phyloP scores from a whole-genome alignment of 2,113 vertebrate genomes.

The Leptosomus discolor region DNA sequence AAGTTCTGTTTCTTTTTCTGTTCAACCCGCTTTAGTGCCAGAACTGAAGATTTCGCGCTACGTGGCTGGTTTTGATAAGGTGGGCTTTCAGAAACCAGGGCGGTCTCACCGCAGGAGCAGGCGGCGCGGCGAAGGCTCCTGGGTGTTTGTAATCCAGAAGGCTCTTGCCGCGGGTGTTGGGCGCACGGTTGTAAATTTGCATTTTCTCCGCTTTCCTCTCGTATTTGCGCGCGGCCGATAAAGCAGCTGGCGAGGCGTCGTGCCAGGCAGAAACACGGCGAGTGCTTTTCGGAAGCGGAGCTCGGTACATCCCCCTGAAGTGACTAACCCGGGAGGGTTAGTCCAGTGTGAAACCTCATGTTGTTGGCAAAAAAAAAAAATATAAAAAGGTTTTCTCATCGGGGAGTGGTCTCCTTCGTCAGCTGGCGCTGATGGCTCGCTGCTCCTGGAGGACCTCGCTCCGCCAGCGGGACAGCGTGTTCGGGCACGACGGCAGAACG shows the following conservation, averaged over 20 bases:
- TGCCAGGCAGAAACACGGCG: background rate
- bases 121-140: background rate
- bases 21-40: background rate
- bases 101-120: background rate
- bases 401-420: background rate
- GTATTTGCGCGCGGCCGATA: background rate
- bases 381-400: background rate
- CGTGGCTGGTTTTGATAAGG: background rate
- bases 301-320: rapidly evolving
- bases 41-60: background rate
- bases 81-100: background rate
- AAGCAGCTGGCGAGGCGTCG: background rate
- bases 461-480: rapidly evolving
- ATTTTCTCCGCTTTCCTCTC: background rate
- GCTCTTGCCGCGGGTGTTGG: background rate
- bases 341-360: rapidly evolving
- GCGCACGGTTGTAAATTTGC: background rate
- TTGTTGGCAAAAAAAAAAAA: no score
- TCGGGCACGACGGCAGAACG: rapidly evolving
- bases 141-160: background rate
- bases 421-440: rapidly evolving
- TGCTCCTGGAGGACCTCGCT: background rate
- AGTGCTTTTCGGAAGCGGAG: background rate
- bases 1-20: background rate
- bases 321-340: background rate